Evolutionary conservation across 2,797 vertebrate genomes (phyloP).

Genomic region (Pterois miles): DNA sequence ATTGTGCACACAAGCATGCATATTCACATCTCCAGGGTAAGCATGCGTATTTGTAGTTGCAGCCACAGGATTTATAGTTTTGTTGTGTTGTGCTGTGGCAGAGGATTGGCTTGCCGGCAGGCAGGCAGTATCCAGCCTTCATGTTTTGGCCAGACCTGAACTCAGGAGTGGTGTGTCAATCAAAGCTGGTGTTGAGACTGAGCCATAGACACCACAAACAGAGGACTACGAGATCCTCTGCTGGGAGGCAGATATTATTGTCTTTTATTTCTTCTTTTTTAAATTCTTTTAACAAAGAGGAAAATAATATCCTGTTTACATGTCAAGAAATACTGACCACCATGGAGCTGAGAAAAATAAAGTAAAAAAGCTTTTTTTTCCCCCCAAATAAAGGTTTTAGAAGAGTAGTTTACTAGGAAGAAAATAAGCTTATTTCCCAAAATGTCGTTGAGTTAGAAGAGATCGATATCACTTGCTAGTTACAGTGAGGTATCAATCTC

Average conservation of each 20-base stretch:
- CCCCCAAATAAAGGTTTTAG: neutral
- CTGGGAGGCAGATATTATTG: slow-evolving; percentile 1
- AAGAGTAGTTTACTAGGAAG: neutral
- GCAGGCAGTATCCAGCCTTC: slow-evolving; percentile 41
- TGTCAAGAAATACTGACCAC: neutral
- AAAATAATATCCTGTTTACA: neutral
- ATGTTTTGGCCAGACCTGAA: slow-evolving; percentile 47
- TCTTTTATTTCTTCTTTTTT: neutral
- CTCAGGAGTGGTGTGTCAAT: slow-evolving; percentile 42
- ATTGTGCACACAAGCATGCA: neutral
- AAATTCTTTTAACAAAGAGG: neutral
- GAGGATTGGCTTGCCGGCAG: slow-evolving; percentile 14
- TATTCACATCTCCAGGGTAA: slow-evolving; percentile 14
- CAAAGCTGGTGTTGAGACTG: slow-evolving; percentile 29
- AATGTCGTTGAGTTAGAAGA: neutral
- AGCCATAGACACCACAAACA: slow-evolving; percentile 29
- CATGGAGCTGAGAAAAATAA: neutral
- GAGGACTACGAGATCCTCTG: neutral
- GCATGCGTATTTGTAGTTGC: slow-evolving; percentile 47
- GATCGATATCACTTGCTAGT: neutral
- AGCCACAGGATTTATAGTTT: slow-evolving; percentile 38
- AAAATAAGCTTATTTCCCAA: neutral
- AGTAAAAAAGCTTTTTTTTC: neutral
- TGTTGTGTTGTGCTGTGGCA: slow-evolving; percentile 24
- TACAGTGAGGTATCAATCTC: neutral